Conservation (phyloP, 2,113 vertebrate genomes). For the Sorex araneus region DNA sequence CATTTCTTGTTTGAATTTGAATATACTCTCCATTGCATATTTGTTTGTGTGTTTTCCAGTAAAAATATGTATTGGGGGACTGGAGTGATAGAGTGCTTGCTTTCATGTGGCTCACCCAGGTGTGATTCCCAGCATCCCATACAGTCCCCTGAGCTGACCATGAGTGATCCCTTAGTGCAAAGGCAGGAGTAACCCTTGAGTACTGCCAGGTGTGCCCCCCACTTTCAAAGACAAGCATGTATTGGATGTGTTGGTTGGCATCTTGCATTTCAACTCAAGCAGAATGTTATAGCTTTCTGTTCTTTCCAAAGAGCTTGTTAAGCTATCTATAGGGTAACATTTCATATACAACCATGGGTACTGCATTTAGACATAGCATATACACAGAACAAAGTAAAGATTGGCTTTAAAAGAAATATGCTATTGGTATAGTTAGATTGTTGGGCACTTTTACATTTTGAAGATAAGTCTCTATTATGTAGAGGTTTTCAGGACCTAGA, state of each 20-base stretch:
- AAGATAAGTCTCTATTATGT: background rate
- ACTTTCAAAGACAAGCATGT: background rate
- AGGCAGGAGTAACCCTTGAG: too few relatives aligned
- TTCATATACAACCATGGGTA: background rate
- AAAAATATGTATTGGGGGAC: too few relatives aligned
- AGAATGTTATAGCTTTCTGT: conserved; percentile 36
- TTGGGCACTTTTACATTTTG: background rate
- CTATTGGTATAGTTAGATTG: background rate
- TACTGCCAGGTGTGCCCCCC: too few relatives aligned
- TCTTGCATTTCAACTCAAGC: background rate
- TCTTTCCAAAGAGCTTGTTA: background rate
- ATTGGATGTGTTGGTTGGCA: background rate
- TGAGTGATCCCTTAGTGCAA: too few relatives aligned
- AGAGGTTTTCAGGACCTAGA: too few relatives aligned
- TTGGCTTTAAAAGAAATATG: background rate
- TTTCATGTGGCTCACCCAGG: too few relatives aligned
- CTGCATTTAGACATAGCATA: background rate
- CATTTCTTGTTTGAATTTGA: background rate
- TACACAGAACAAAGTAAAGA: background rate
- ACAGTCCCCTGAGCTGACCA: too few relatives aligned
- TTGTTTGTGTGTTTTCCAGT: background rate
- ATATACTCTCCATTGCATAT: background rate
- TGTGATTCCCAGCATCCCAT: too few relatives aligned
- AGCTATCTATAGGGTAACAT: background rate
- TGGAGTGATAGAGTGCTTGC: too few relatives aligned